Evolutionary conservation across 2,888 invertebrate species (phyloP).

Genomic region (Peribatodes rhomboidaria): DNA sequence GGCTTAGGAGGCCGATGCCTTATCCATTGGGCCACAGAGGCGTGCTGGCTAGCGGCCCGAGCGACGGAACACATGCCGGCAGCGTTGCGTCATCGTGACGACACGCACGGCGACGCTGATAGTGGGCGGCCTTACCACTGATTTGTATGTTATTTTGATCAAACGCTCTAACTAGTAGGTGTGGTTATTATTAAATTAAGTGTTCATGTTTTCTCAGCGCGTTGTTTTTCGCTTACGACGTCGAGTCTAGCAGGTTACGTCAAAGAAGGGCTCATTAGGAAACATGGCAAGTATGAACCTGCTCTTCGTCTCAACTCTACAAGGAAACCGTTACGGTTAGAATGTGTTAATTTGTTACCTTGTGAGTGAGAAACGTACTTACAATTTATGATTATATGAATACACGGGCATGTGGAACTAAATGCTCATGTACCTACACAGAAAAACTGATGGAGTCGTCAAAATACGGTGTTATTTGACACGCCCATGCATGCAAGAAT

Average conservation of each 20-base stretch:
- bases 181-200: slow-evolving; percentile 35
- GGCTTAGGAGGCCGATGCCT: slow-evolving; percentile 95
- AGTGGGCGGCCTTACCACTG: slow-evolving; percentile 61
- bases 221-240: slow-evolving; percentile 9
- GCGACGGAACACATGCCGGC: slow-evolving; percentile 84
- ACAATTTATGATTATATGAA: neutral
- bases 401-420: neutral
- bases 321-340: neutral
- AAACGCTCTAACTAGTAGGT: slow-evolving; percentile 39
- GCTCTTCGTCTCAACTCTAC: neutral
- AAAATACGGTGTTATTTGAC: neutral
- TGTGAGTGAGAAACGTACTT: neutral
- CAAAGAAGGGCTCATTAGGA: slow-evolving; percentile 2
- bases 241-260: slow-evolving; percentile 5
- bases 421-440: neutral
- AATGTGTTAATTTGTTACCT: neutral
- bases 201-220: slow-evolving; percentile 26
- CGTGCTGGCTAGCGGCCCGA: slow-evolving; percentile 93
- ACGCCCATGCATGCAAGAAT: neutral
- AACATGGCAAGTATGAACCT: neutral
- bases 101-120: slow-evolving; percentile 50
- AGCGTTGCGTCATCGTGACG: slow-evolving; percentile 66
- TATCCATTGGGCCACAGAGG: slow-evolving; percentile 95
- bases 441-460: neutral
- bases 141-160: slow-evolving; percentile 50